Evolutionary conservation across 1,140 invertebrate genomes (phyloP).

Genomic region (Pissodes strobi): DNA sequence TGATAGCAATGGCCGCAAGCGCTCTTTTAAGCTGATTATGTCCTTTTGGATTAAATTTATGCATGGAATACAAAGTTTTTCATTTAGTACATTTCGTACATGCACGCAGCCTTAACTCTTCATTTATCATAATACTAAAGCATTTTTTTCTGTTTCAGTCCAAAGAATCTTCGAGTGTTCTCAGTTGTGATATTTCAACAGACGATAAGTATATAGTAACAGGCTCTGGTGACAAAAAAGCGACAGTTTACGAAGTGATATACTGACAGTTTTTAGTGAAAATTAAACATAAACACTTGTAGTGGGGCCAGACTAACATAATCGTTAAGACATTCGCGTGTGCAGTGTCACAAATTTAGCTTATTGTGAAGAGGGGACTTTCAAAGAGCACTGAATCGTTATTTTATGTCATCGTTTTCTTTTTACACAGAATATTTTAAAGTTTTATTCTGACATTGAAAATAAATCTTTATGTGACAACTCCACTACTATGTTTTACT

Average conservation of each 20-base stretch:
- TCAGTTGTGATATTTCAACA: slow-evolving; percentile 98
- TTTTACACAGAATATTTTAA: slow-evolving; percentile 22
- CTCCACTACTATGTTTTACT: too few relatives aligned
- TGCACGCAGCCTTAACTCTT: too few relatives aligned
- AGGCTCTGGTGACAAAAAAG: slow-evolving; percentile 98
- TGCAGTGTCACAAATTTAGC: slow-evolving; percentile 11
- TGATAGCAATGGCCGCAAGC: too few relatives aligned
- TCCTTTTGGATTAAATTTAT: too few relatives aligned
- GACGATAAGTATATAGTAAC: slow-evolving; percentile 99
- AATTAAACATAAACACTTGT: slow-evolving; percentile 5
- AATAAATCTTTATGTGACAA: slow-evolving; percentile 28
- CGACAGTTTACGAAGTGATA: slow-evolving; percentile 98
- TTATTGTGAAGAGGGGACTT: neutral
- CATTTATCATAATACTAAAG: too few relatives aligned
- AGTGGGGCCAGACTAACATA: slow-evolving; percentile 19
- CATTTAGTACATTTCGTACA: too few relatives aligned
- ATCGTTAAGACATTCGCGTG: neutral
- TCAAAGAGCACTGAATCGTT: slow-evolving; percentile 10
- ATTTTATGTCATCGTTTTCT: slow-evolving; percentile 18
- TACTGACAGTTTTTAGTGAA: slow-evolving; percentile 66
- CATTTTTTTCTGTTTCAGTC: slow-evolving; percentile 4
- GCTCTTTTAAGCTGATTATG: too few relatives aligned
- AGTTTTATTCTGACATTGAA: slow-evolving; percentile 23
- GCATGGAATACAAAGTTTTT: too few relatives aligned
- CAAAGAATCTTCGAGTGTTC: slow-evolving; percentile 98